Evolutionary conservation across 1,140 invertebrate genomes (phyloP), one percentile per base, ranked within the genome.

Genomic region (Paracyclopina nana): DNA sequence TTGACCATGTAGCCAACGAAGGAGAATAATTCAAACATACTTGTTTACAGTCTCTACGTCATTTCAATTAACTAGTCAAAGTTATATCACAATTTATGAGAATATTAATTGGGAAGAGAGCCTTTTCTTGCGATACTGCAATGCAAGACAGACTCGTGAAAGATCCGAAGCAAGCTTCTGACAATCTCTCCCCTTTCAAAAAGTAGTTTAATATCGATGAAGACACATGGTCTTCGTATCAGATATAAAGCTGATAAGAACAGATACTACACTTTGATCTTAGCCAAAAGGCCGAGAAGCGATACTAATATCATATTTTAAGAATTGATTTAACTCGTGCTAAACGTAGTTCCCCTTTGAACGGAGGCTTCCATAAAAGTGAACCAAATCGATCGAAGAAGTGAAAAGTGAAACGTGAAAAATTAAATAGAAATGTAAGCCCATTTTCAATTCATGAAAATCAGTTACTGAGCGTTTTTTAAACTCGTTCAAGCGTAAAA

Each of bases 201-300:
- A 54, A 54, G 31, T 38, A 54, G 53, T 25, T 54, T 54, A 54
- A 54, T 54, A 54, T 54, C 53, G 46, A 52, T 38, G 48, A 51
- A 49, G 53, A 54, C 42, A 50, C 29, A 54, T 54, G 53, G 46
- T 51, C 53, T 49, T 51, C 53, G 46, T 54, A 54, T 54, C 53
- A 54, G 53, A 57, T 43, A 55, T 55, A 48, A 31, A 56, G 48
- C 46, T 45, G 44, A 45, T 55, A 55, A 56, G 38, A 57, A 48
- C 55, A 56, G 52, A 27, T 54, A 49, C 45, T 48, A 48, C 45
- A 48, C 45, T 48, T 48, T 48, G 45, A 48, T 50, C 28, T 50
- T 50, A 50, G 48, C 48, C 48, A 50, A 50, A 50, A 50, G 48
- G 48, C 48, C 48, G 48, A 50, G 48, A 50, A 50, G 48, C 48